Percentiles rank a stretch among this genome's conserved stretches.
Evolutionary conservation across 2,797 vertebrate species (phyloP).

Genomic region (Acrossocheilus wenchowensis): DNA sequence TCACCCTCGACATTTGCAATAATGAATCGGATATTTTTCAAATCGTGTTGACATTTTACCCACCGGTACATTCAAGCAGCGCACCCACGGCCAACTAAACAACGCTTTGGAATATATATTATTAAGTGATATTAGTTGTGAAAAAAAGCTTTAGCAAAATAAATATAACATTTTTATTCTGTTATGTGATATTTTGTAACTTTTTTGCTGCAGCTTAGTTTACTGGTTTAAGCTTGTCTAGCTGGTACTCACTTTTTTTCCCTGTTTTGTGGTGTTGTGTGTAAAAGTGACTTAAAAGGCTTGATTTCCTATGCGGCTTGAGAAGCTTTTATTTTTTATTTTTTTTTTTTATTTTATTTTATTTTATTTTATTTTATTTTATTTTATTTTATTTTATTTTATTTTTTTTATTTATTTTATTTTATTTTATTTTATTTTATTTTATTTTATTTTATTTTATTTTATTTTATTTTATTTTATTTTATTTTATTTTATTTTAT

Average conservation of each 20-base stretch:
- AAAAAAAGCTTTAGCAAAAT: not conserved
- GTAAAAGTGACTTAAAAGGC: not conserved
- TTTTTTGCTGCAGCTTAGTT: not conserved
- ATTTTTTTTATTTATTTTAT: not conserved
- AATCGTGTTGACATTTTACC: constrained; percentile 41
- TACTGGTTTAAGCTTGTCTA: not conserved
- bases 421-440: not conserved
- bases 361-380: not conserved
- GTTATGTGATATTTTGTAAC: not conserved
- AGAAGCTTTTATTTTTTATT: not conserved
- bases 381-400: no score
- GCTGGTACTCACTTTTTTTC: not conserved
- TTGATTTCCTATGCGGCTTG: not conserved
- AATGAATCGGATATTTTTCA: constrained; percentile 27
- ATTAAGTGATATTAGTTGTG: not conserved
- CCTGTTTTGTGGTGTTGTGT: not conserved
- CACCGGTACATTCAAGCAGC: not conserved
- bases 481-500: not conserved
- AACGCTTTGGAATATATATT: not conserved
- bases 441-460: not conserved
- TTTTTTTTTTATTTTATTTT: not conserved
- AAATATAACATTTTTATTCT: not conserved
- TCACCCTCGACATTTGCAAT: constrained; percentile 47
- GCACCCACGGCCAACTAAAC: not conserved
- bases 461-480: not conserved